phyloP scores from a whole-genome alignment of 2,888 invertebrate species.

The Drosophila macrospina region DNA sequence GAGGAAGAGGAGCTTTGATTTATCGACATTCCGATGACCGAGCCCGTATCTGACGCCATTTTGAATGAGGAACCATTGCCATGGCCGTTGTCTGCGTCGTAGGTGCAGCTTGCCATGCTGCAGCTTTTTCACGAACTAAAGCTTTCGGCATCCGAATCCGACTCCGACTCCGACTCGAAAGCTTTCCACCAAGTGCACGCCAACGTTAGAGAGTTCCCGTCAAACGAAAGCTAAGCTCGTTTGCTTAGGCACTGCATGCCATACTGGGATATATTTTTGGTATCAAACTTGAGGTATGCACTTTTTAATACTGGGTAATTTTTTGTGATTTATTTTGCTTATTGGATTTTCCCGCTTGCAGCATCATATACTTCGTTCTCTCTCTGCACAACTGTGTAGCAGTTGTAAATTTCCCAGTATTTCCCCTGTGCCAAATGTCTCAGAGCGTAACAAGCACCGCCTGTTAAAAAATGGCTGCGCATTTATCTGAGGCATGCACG shows the following conservation, averaged over 20 bases:
- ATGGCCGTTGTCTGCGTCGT: not conserved
- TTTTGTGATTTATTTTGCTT: conserved; percentile 6
- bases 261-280: conserved; percentile 19
- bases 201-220: conserved; percentile 29
- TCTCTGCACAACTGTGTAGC: not conserved
- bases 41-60: conserved; percentile 56
- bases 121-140: conserved; percentile 47
- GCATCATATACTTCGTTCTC: not conserved
- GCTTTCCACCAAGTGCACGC: conserved; percentile 60
- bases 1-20: conserved; percentile 65
- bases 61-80: conserved; percentile 30
- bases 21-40: conserved; percentile 69
- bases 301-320: conserved; percentile 16
- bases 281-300: not conserved
- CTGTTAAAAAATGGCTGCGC: conserved; percentile 78
- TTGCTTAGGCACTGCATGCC: conserved; percentile 29
- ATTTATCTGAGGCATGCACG: conserved; percentile 63
- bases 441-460: conserved; percentile 61
- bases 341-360: conserved; percentile 2
- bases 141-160: conserved; percentile 46
- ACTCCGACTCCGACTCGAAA: conserved; percentile 18
- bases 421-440: conserved; percentile 43
- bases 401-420: conserved; percentile 67
- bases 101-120: conserved; percentile 62
- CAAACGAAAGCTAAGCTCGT: conserved; percentile 37